Evolutionary conservation across 1,140 invertebrate genomes (phyloP).

Genomic region (Drosophila murphyi): DNA sequence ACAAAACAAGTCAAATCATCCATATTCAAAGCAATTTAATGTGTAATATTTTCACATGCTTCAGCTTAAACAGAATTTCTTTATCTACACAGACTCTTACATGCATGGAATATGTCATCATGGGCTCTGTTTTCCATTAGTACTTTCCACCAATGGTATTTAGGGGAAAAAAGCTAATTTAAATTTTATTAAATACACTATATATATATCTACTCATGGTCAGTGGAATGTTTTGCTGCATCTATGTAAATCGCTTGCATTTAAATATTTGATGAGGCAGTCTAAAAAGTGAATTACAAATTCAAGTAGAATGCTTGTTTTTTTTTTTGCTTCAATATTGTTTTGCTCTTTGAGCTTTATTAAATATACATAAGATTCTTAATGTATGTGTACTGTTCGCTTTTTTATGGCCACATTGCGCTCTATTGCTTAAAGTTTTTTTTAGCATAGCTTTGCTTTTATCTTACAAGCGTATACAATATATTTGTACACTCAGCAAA

Average conservation of each 20-base stretch:
- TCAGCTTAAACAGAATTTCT: background rate
- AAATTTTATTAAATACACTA: background rate
- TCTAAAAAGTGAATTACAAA: slow-evolving; percentile 4
- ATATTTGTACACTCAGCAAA: too few species aligned
- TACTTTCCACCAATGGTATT: background rate
- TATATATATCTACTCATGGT: slow-evolving; percentile 17
- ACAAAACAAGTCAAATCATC: too few species aligned
- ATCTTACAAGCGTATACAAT: background rate
- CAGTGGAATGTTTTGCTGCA: slow-evolving; percentile 35
- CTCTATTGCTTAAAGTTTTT: slow-evolving; percentile 8
- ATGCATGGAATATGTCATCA: slow-evolving; percentile 2
- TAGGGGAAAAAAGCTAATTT: slow-evolving; percentile 17
- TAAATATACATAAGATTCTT: slow-evolving; percentile 52
- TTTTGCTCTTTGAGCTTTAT: slow-evolving; percentile 65
- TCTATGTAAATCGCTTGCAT: background rate
- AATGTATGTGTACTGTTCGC: background rate
- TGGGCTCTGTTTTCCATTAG: slow-evolving; percentile 31
- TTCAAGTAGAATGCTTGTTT: background rate
- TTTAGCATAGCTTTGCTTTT: slow-evolving; percentile 1
- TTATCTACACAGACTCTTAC: background rate
- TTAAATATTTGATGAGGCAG: slow-evolving; percentile 23
- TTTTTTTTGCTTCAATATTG: slow-evolving; percentile 14
- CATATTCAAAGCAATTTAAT: too few species aligned
- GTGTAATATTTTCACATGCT: background rate
- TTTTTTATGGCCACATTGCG: slow-evolving; percentile 7